phyloP scores from a whole-genome alignment of 2,797 vertebrate genomes.

The Spinus pinus region DNA sequence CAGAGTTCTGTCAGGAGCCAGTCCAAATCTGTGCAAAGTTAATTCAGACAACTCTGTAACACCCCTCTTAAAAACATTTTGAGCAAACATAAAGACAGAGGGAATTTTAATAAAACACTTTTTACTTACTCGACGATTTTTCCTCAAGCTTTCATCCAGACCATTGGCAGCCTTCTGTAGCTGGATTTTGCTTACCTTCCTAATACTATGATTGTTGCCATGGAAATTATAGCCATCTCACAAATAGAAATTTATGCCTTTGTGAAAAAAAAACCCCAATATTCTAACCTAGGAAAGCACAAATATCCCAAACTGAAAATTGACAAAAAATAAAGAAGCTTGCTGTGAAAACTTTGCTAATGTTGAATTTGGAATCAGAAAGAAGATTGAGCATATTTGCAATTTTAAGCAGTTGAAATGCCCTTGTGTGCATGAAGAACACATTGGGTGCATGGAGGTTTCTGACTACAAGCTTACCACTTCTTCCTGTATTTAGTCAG shows the following conservation, averaged over 20 bases:
- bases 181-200: background rate
- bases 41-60: background rate
- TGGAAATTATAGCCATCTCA: slow-evolving; percentile 29
- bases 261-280: background rate
- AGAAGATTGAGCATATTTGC: background rate
- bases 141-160: background rate
- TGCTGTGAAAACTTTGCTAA: background rate
- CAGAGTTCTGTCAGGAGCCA: background rate
- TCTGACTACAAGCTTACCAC: background rate
- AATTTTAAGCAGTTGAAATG: background rate
- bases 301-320: background rate
- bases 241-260: background rate
- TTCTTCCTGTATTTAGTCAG: background rate
- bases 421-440: background rate
- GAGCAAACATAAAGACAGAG: background rate
- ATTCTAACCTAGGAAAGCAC: background rate
- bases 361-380: background rate
- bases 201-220: slow-evolving; percentile 16
- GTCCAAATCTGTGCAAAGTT: background rate
- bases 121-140: background rate
- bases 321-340: background rate
- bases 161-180: background rate
- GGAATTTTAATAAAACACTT: background rate
- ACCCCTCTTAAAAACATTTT: background rate
- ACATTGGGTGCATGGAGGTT: background rate